Conservation (phyloP, 2,113 vertebrate genomes). For the Tauraco erythrolophus region DNA sequence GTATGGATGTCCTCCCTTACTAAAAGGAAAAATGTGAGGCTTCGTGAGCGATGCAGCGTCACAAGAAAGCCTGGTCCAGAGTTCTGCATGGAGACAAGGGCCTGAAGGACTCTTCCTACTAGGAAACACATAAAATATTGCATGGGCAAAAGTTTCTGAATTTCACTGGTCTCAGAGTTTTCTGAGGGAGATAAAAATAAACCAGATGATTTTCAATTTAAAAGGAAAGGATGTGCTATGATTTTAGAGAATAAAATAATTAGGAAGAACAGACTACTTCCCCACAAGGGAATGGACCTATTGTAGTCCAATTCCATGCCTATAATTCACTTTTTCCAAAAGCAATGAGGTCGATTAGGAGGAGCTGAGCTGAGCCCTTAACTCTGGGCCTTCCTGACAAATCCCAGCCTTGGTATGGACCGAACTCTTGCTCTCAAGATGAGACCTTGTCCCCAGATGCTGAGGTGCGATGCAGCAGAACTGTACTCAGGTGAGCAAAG, state of each 20-base stretch:
- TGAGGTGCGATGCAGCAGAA: background rate
- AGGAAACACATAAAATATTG: background rate
- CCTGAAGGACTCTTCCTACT: background rate
- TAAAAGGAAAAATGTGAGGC: background rate
- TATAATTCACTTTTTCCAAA: background rate
- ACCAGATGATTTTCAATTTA: background rate
- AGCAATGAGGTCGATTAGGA: background rate
- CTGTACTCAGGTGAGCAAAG: background rate
- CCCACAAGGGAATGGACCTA: background rate
- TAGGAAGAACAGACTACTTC: background rate
- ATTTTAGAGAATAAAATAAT: slow-evolving; percentile 2
- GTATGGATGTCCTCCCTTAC: background rate
- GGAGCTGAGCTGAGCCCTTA: background rate
- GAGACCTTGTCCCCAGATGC: background rate
- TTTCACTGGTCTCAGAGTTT: background rate
- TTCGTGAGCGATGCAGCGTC: background rate
- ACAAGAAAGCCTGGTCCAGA: background rate
- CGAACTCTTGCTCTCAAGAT: background rate
- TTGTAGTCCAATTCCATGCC: slow-evolving; percentile 18
- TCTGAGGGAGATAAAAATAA: background rate
- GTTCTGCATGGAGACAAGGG: background rate
- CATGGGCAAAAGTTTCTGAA: background rate
- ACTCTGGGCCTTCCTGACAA: background rate
- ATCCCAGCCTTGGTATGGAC: background rate
- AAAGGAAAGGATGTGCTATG: background rate